Evolutionary conservation across 2,113 vertebrate species (phyloP).

Genomic region (Mustela lutreola): DNA sequence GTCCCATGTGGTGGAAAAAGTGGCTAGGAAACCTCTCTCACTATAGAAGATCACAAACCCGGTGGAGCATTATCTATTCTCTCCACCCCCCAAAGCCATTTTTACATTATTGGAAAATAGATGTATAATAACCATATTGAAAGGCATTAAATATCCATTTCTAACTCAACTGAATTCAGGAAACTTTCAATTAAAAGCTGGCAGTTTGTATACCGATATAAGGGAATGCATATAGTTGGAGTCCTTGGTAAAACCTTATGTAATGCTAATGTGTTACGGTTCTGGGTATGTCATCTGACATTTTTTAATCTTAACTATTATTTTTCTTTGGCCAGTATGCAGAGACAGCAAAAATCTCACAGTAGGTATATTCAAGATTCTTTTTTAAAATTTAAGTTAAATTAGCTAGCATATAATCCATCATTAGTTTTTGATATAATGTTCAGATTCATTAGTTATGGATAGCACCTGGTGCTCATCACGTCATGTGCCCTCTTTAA

Average conservation of each 20-base stretch:
- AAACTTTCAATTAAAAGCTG: neutral
- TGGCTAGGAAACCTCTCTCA: neutral
- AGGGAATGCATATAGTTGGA: neutral
- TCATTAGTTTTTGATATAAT: neutral
- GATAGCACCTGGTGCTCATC: neutral
- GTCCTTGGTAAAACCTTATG: neutral
- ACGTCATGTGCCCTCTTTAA: neutral
- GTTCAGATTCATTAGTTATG: neutral
- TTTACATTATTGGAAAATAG: neutral
- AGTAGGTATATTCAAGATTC: neutral
- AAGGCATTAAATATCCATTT: neutral
- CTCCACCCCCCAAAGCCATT: neutral
- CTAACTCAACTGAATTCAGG: neutral
- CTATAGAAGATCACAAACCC: neutral
- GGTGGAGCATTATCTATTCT: neutral
- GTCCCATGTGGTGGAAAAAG: neutral
- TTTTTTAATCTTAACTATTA: neutral
- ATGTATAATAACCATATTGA: neutral
- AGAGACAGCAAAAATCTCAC: neutral
- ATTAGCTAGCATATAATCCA: neutral
- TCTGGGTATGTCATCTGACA: neutral
- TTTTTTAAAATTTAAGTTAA: neutral
- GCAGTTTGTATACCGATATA: neutral
- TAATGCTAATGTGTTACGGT: neutral
- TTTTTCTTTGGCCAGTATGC: neutral